Percentiles rank a stretch among this genome's conserved stretches.
Evolutionary conservation across 2,113 vertebrate species (phyloP).

Genomic region (Jacana jacana): DNA sequence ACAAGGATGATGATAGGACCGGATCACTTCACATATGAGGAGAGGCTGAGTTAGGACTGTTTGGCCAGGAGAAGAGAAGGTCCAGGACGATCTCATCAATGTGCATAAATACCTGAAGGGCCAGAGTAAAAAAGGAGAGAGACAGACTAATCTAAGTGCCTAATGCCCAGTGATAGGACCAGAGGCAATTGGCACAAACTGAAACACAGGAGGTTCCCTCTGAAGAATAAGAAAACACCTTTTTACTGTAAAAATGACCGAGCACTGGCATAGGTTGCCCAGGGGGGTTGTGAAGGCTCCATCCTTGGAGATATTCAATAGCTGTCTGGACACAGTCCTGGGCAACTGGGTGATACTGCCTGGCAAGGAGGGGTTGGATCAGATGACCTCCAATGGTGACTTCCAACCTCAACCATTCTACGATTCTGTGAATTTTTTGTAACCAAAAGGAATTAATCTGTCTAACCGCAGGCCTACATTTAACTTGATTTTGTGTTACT

Average conservation of each 20-base stretch:
- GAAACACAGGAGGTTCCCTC: background rate
- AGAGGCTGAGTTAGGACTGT: background rate
- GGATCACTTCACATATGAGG: background rate
- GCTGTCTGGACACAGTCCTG: accelerated
- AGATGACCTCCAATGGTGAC: background rate
- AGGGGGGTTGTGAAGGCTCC: background rate
- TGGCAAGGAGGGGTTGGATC: background rate
- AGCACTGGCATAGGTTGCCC: background rate
- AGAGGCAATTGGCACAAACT: background rate
- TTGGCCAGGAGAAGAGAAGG: background rate
- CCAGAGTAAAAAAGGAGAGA: background rate
- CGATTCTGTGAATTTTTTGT: background rate
- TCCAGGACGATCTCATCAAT: background rate
- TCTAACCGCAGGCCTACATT: background rate
- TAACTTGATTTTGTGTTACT: background rate
- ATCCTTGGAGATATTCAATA: background rate
- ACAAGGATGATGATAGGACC: background rate
- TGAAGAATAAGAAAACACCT: background rate
- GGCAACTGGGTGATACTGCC: background rate
- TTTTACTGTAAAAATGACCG: background rate
- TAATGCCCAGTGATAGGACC: background rate
- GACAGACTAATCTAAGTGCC: background rate
- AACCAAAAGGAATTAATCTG: background rate
- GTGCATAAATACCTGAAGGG: background rate
- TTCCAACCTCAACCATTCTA: background rate